A percentile compares a stretch with the other conserved stretches of the same genome.
Conservation (phyloP, 2,797 vertebrate species). For the Ctenochaetus hawaiiensis region DNA sequence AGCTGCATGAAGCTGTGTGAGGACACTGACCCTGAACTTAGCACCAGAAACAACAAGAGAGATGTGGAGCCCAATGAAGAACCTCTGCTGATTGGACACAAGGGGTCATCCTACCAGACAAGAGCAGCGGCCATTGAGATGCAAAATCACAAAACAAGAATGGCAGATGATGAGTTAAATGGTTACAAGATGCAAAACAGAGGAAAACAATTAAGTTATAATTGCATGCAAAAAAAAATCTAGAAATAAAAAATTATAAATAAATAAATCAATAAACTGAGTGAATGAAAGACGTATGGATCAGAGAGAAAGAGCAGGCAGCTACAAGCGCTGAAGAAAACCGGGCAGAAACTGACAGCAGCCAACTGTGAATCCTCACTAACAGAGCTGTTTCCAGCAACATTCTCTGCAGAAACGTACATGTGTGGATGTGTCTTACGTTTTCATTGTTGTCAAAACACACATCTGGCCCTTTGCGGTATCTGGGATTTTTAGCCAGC, state of each 20-base stretch:
- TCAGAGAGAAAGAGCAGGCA: constrained; percentile 23
- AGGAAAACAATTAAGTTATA: constrained; percentile 15
- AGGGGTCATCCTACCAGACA: constrained; percentile 90
- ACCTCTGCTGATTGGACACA: constrained; percentile 92
- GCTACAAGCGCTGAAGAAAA: constrained; percentile 48
- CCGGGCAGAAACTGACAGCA: constrained; percentile 54
- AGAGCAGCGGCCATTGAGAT: constrained; percentile 87
- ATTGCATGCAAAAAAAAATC: constrained; percentile 47
- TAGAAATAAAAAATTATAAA: background rate
- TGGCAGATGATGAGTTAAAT: constrained; percentile 73
- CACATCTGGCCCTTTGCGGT: constrained; percentile 95
- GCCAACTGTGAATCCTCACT: constrained; percentile 56
- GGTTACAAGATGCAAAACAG: constrained; percentile 21
- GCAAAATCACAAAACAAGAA: constrained; percentile 87
- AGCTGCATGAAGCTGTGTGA: constrained; percentile 65
- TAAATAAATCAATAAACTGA: background rate
- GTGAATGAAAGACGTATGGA: constrained; percentile 30
- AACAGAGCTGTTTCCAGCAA: constrained; percentile 39
- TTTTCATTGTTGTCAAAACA: constrained; percentile 95
- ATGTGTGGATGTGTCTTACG: constrained; percentile 84
- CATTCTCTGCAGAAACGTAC: constrained; percentile 74
- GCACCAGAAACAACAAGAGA: constrained; percentile 91
- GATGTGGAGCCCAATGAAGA: constrained; percentile 85
- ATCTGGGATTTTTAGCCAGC: constrained; percentile 95
- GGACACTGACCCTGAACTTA: constrained; percentile 91